Evolutionary conservation across 2,888 invertebrate genomes (phyloP), one percentile per base, ranked within the genome.

Genomic region (Hyalella azteca): DNA sequence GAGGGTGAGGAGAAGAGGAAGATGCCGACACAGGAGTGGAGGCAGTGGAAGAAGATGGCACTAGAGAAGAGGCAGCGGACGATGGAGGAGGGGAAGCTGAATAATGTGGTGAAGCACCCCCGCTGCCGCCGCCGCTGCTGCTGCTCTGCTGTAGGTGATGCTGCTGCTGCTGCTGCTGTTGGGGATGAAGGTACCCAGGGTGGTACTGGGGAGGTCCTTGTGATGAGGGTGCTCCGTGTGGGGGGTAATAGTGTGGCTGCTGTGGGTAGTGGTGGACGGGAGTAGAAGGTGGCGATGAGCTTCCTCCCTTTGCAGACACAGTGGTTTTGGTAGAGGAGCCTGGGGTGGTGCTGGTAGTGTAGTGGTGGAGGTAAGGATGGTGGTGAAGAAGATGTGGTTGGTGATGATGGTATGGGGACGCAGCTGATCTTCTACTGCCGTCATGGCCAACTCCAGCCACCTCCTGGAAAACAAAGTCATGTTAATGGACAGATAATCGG

Each of bases 11-110:
- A 75, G 45, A 77, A 36, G 73, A 22, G 60, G 32, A 59, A 22
- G 22, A n/a, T 19, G 80, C 36, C 26, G 66, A 41, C 48, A 50
- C 32, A 15, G 73, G 1, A 29, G 66, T 15, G 39, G 79, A n/a
- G 39, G 73, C 32, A 13, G 73, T 19, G 36, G 73, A 29, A 32
- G 66, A 59, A 26, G 78, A 49, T 50, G 73, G 50, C 79, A 36
- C 11, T 86, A 86, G 41, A 86, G 85, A 39, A 86, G 85, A 29
- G 86, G 45, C 79, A 77, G 77, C 79, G 19, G 29, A 19, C 19
- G 66, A 36, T 73, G 29, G 79, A 79, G 73, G 83, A 78, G 78
- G 80, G 73, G 73, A 79, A 76, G 66, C 80, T 59, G 66, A 80
- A 73, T 45, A 78, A 81, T 49, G 83, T 78, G 39, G 83, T 79